A percentile compares a stretch with the other conserved stretches of the same genome.
Conservation (phyloP, 2,888 invertebrate genomes). For the Adelognathus sp. region DNA sequence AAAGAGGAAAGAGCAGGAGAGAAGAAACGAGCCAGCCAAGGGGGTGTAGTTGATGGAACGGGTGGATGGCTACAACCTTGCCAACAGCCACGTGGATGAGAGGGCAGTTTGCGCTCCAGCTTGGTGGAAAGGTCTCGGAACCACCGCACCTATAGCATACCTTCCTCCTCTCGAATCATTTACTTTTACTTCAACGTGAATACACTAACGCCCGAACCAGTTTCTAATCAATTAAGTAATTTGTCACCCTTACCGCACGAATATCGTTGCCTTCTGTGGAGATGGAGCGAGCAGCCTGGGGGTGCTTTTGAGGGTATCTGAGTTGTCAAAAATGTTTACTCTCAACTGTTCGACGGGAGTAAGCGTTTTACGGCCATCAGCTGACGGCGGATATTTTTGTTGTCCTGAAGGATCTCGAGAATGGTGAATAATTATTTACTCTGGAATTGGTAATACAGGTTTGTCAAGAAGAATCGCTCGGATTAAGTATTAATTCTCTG, state of each 20-base stretch:
- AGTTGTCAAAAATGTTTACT: too few relatives aligned
- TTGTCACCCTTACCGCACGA: not conserved
- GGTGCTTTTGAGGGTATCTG: too few relatives aligned
- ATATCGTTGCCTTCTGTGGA: not conserved
- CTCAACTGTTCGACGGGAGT: too few relatives aligned
- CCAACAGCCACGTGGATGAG: slow-evolving; percentile 76
- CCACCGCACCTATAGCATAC: too few relatives aligned
- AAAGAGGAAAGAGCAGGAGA: slow-evolving; percentile 57
- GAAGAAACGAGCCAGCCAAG: slow-evolving; percentile 55
- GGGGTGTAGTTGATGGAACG: slow-evolving; percentile 75
- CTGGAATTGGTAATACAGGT: too few relatives aligned
- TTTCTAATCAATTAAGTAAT: slow-evolving; percentile 38
- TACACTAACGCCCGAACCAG: not conserved
- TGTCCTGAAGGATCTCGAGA: too few relatives aligned
- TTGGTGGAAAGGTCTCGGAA: slow-evolving; percentile 51
- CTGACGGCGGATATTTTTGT: too few relatives aligned
- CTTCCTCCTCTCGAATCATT: slow-evolving; percentile 39
- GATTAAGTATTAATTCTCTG: too few relatives aligned
- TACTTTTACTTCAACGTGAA: slow-evolving; percentile 36
- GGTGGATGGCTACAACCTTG: slow-evolving; percentile 74
- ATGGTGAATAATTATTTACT: too few relatives aligned
- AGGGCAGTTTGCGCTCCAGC: slow-evolving; percentile 69
- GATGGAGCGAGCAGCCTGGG: not conserved
- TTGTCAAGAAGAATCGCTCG: too few relatives aligned
- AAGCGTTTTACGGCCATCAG: too few relatives aligned